These are phyloP conservation scores for Tragelaphus scriptus DNA, from an alignment of 2,113 vertebrate species.

Conservation along the genomic window DNA sequence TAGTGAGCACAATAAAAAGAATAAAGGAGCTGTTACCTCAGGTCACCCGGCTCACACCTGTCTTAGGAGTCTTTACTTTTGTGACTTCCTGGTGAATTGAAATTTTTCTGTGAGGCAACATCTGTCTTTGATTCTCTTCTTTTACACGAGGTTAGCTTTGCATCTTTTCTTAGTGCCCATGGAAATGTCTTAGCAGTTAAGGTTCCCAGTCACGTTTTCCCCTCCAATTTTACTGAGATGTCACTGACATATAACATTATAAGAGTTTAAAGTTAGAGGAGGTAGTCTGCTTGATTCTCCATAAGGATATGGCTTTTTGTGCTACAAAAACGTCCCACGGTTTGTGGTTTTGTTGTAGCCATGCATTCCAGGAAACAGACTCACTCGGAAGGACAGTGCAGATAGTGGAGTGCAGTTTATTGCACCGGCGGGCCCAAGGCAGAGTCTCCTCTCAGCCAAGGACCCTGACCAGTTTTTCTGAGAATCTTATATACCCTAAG, in stretches of 20 bases:
- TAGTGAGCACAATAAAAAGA: not conserved
- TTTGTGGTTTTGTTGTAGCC: no score
- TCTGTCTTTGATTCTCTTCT: not conserved
- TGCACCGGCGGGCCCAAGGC: no score
- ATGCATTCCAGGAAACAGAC: no score
- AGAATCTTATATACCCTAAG: no score
- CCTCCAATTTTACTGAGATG: not conserved
- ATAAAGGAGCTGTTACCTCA: not conserved
- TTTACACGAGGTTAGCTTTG: not conserved
- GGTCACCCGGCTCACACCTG: no score
- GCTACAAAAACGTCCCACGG: not conserved
- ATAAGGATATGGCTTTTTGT: not conserved
- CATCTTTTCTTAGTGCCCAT: not conserved
- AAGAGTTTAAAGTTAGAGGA: not conserved
- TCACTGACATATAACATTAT: not conserved
- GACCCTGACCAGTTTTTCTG: no score
- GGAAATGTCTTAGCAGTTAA: not conserved
- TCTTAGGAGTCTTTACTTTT: fast-evolving
- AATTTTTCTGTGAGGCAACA: not conserved
- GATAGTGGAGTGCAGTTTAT: no score
- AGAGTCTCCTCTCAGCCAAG: no score
- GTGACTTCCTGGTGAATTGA: not conserved
- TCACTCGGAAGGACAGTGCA: no score
- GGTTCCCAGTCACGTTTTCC: not conserved
- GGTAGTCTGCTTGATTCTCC: not conserved